Evolutionary conservation across 2,888 invertebrate species (phyloP).

Genomic region (Xylota segnis): DNA sequence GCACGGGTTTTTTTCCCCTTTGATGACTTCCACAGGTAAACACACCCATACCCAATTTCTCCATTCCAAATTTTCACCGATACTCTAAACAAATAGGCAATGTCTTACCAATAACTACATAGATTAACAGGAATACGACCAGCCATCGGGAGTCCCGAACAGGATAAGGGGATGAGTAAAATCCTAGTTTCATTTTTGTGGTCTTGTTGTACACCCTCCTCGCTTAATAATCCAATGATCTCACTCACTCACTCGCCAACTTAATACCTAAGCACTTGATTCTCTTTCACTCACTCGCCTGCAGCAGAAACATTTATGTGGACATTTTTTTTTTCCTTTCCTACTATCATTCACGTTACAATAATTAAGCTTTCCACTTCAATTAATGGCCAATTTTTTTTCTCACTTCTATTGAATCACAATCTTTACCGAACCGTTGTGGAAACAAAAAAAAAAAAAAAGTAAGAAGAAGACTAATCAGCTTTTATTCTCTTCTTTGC

Average conservation of each 20-base stretch:
- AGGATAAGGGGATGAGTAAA: constrained; percentile 62
- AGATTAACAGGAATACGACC: constrained; percentile 81
- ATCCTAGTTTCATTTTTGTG: constrained; percentile 68
- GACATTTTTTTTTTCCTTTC: constrained; percentile 58
- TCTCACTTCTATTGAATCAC: constrained; percentile 7
- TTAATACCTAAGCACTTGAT: constrained; percentile 43
- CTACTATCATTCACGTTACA: constrained; percentile 56
- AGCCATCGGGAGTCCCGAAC: constrained; percentile 79
- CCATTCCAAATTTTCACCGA: constrained; percentile 2
- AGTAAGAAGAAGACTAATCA: constrained; percentile 48
- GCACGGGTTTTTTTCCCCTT: constrained; percentile 3
- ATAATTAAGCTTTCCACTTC: constrained; percentile 51
- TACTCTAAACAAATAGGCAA: not conserved
- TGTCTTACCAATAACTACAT: constrained; percentile 82
- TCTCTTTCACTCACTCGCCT: constrained; percentile 66
- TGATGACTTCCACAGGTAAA: constrained; percentile 55
- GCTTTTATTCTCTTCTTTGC: constrained; percentile 58
- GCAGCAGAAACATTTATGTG: constrained; percentile 66
- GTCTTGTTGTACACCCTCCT: constrained; percentile 27
- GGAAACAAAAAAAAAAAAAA: constrained; percentile 9
- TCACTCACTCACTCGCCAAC: constrained; percentile 51
- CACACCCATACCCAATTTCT: constrained; percentile 65
- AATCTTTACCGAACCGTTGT: not conserved
- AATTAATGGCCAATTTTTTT: not conserved
- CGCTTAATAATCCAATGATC: constrained; percentile 44